Evolutionary conservation across 1,140 invertebrate species (phyloP), one percentile per base, ranked within the genome.

Genomic region (Pentalonia nigronervosa): DNA sequence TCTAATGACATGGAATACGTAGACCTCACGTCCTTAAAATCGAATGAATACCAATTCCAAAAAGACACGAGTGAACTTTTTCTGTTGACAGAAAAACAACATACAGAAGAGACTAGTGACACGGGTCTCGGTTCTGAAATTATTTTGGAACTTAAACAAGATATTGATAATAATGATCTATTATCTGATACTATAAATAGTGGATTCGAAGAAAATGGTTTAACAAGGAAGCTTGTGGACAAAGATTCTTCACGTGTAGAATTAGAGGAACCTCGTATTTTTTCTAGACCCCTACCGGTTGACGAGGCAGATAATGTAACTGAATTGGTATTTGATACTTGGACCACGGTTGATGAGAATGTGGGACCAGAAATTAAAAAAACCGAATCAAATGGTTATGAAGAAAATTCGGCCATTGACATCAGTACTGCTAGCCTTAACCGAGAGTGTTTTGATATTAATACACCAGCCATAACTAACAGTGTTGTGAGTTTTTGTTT

Each of bases 401-500:
- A 48, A 25, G 90, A 83, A 83, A 56, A 50, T 9, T 48, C 21
- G n/a, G 6, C 7, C 30, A 83, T 56, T 17, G 48, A 84, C 34
- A 93, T 93, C 91, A 93, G 48, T 56, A 30, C 47, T 67, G 91
- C 48, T 86, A 25, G 3, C 4, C 14, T 34, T 93, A 93, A 93
- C 50, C 45, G 30, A 93, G 91, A 86, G 36, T 93, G 91, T 93
- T 93, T 56, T 93, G 81, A 93, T 41, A 84, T 84, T 92, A 92
- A 93, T 45, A 67, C 91, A 84, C 81, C 91, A 56, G 81, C 7
- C 34, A 93, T 93, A 86, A 93, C 47, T 83, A 93, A 83, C 81
- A 34, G 21, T 50, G 67, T 92, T 93, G 91, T 93, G 91, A 93
- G 91, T 93, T 50, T 83, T 93, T 93, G 76, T 93, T 93, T 84